These are phyloP conservation scores for Paraescarpia echinospica DNA, from an alignment of 1,140 invertebrate species.

Conservation along the genomic window DNA sequence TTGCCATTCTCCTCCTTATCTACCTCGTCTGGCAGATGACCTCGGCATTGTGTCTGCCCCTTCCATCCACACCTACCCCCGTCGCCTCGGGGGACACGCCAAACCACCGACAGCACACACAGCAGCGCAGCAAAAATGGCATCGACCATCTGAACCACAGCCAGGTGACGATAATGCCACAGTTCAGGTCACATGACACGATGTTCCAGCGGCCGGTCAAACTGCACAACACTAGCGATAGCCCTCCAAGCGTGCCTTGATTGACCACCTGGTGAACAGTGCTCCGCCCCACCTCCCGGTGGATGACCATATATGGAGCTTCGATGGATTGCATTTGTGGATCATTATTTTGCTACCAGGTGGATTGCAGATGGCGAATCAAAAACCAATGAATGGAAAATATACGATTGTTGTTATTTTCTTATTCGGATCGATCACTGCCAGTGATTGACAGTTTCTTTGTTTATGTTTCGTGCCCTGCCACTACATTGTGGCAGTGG, in stretches of 20 bases:
- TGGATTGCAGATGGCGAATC: not conserved
- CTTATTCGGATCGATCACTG: not conserved
- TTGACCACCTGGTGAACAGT: not conserved
- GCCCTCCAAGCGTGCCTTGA: not conserved
- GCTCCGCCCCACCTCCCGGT: not conserved
- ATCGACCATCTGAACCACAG: not conserved
- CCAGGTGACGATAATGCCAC: not conserved
- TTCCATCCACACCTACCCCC: not conserved
- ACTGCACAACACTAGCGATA: not conserved
- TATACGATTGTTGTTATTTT: not conserved
- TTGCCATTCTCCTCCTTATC: too few species aligned
- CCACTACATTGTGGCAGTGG: not conserved
- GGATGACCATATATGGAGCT: too few species aligned
- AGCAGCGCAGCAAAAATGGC: not conserved
- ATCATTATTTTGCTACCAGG: not conserved
- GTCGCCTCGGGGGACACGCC: not conserved
- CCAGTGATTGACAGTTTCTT: not conserved
- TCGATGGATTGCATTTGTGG: not conserved
- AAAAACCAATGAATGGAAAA: not conserved
- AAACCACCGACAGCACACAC: not conserved
- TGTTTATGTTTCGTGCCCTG: not conserved
- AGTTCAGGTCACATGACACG: not conserved
- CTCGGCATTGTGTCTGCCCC: too few species aligned
- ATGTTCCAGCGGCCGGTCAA: not conserved
- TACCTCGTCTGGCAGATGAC: too few species aligned